phyloP scores from a whole-genome alignment of 2,888 invertebrate species.

The Eristalinus sepulchralis region DNA sequence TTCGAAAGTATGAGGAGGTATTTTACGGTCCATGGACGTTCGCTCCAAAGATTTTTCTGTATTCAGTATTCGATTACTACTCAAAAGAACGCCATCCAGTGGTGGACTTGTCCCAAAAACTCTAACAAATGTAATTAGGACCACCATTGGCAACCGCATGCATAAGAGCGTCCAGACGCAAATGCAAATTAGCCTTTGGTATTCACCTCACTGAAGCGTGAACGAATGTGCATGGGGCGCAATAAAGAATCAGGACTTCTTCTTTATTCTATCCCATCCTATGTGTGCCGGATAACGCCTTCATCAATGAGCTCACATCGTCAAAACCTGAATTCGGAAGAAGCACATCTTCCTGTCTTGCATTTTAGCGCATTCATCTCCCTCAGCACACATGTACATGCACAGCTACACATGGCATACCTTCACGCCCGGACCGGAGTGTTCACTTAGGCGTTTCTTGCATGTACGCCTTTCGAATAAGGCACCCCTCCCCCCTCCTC shows the following conservation, averaged over 20 bases:
- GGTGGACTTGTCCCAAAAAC: slow-evolving; percentile 60
- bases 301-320: slow-evolving; percentile 56
- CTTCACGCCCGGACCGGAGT: slow-evolving; percentile 33
- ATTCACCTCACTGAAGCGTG: slow-evolving; percentile 61
- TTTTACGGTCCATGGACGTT: slow-evolving; percentile 25
- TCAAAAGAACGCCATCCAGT: slow-evolving; percentile 58
- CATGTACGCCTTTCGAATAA: slow-evolving; percentile 58
- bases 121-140: slow-evolving; percentile 69
- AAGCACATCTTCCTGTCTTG: slow-evolving; percentile 34
- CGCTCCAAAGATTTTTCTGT: slow-evolving; percentile 43
- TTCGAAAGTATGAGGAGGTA: slow-evolving; percentile 30
- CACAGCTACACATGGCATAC: slow-evolving; percentile 17
- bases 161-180: slow-evolving; percentile 44
- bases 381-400: background rate
- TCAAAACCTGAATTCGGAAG: slow-evolving; percentile 44
- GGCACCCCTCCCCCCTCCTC: slow-evolving; percentile 18
- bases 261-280: slow-evolving; percentile 19
- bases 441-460: slow-evolving; percentile 56
- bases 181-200: slow-evolving; percentile 61
- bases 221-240: slow-evolving; percentile 57
- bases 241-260: slow-evolving; percentile 31
- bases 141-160: slow-evolving; percentile 62
- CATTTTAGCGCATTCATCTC: slow-evolving; percentile 52
- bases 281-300: background rate
- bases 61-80: slow-evolving; percentile 66